Conservation (phyloP, 2,888 invertebrate genomes). For the Atrina japonica region DNA sequence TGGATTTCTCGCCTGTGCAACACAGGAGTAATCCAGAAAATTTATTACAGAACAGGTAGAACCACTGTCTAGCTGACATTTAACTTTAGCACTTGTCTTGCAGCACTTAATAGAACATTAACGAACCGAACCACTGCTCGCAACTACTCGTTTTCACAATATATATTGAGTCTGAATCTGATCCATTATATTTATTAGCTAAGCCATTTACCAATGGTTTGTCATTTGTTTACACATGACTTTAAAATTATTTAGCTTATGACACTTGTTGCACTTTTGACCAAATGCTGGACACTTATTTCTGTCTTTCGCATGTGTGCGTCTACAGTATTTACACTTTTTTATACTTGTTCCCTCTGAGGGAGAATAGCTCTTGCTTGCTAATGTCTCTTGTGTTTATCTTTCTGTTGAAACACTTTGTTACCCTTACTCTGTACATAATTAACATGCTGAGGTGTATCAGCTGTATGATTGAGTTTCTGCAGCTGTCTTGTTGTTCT, state of each 20-base stretch:
- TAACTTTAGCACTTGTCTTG: background rate
- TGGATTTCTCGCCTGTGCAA: no score
- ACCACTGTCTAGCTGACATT: constrained; percentile 14
- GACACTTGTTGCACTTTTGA: constrained; percentile 19
- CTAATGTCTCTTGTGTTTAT: no score
- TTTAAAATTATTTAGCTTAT: constrained; percentile 16
- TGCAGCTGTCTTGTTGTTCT: constrained; percentile 4
- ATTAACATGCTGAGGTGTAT: background rate
- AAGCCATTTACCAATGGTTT: no score
- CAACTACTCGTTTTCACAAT: background rate
- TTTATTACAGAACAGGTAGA: constrained; percentile 12
- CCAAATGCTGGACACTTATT: constrained; percentile 16
- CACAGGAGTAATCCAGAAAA: no score
- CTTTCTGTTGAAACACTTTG: no score
- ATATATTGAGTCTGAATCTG: constrained; percentile 7
- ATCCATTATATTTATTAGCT: no score
- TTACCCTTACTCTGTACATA: no score
- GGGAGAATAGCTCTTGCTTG: no score
- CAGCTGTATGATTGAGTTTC: background rate
- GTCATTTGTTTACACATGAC: no score
- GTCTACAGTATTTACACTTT: constrained; percentile 21
- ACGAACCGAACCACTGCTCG: constrained; percentile 26
- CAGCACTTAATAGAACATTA: background rate
- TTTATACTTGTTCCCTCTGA: background rate
- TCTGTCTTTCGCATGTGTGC: constrained; percentile 11